Conservation (phyloP, 1,140 invertebrate genomes). For the Hypothenemus hampei region DNA sequence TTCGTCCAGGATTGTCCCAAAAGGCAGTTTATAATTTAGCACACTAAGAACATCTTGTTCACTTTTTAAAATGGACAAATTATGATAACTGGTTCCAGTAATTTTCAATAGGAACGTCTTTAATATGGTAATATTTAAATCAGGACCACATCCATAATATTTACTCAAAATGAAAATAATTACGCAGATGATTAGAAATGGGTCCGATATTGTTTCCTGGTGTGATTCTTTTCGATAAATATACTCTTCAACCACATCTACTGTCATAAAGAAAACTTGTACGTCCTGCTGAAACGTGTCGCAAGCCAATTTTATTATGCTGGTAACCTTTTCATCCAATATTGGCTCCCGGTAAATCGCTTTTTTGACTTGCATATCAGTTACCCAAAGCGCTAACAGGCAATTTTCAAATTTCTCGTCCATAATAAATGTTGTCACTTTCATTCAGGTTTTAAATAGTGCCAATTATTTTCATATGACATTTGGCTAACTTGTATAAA, state of each 20-base stretch:
- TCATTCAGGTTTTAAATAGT: not conserved
- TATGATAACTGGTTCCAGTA: conserved; percentile 21
- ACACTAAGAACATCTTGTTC: conserved; percentile 36
- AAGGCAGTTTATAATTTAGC: conserved; percentile 30
- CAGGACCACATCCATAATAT: conserved; percentile 29
- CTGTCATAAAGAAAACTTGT: conserved; percentile 34
- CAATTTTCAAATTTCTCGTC: conserved; percentile 25
- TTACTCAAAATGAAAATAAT: conserved; percentile 36
- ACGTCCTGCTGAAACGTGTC: conserved; percentile 34
- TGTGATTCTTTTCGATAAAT: conserved; percentile 26
- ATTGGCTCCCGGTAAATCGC: conserved; percentile 32
- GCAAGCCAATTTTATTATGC: conserved; percentile 34
- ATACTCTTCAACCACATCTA: conserved; percentile 35
- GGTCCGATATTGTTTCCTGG: conserved; percentile 29
- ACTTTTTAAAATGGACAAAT: conserved; percentile 12
- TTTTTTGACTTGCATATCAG: conserved; percentile 21
- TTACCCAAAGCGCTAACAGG: conserved; percentile 30
- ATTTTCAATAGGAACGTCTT: conserved; percentile 27
- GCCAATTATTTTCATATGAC: not conserved
- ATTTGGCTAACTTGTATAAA: not conserved
- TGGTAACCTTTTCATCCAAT: conserved; percentile 26
- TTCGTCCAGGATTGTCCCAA: conserved; percentile 35
- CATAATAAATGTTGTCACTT: not conserved
- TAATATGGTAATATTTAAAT: conserved; percentile 29
- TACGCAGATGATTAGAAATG: conserved; percentile 21